A percentile compares a stretch with the other conserved stretches of the same genome.
These are phyloP conservation scores for Chaenogobius annularis DNA, from an alignment of 2,113 vertebrate genomes.

Conservation along the genomic window DNA sequence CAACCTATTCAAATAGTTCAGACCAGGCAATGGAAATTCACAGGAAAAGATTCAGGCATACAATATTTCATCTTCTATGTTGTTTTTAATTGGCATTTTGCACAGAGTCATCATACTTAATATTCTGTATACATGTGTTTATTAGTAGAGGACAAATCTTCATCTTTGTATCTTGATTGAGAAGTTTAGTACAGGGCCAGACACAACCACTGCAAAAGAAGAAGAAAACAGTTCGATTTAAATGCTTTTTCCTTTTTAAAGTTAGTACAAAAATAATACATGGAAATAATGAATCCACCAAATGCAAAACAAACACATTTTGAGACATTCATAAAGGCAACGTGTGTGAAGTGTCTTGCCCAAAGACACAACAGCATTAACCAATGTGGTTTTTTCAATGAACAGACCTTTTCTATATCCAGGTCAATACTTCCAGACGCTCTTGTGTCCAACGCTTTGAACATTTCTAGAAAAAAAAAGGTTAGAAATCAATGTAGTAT, in stretches of 20 bases:
- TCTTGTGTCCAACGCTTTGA: slow-evolving; percentile 55
- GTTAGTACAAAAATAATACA: neutral
- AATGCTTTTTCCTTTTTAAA: neutral
- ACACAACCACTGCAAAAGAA: slow-evolving; percentile 66
- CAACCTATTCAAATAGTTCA: neutral
- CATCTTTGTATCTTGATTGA: neutral
- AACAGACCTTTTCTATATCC: slow-evolving; percentile 61
- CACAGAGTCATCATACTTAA: neutral
- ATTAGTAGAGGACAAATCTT: neutral
- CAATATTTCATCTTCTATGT: slow-evolving; percentile 13
- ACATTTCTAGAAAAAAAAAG: slow-evolving; percentile 63
- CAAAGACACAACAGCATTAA: neutral
- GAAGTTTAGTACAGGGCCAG: slow-evolving; percentile 60
- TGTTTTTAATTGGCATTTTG: slow-evolving; percentile 1
- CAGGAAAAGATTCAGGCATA: neutral
- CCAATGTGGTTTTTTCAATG: neutral
- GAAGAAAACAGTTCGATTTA: neutral
- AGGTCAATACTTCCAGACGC: slow-evolving; percentile 65
- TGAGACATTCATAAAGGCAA: no score
- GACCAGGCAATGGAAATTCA: slow-evolving; percentile 1
- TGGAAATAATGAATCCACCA: neutral
- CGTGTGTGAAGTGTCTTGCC: no score
- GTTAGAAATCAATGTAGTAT: neutral
- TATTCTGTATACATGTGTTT: neutral
- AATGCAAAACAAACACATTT: no score